A percentile compares a stretch with the other conserved stretches of the same genome.
Evolutionary conservation across 2,113 vertebrate species (phyloP).

Genomic region (Brachionichthys hirsutus): DNA sequence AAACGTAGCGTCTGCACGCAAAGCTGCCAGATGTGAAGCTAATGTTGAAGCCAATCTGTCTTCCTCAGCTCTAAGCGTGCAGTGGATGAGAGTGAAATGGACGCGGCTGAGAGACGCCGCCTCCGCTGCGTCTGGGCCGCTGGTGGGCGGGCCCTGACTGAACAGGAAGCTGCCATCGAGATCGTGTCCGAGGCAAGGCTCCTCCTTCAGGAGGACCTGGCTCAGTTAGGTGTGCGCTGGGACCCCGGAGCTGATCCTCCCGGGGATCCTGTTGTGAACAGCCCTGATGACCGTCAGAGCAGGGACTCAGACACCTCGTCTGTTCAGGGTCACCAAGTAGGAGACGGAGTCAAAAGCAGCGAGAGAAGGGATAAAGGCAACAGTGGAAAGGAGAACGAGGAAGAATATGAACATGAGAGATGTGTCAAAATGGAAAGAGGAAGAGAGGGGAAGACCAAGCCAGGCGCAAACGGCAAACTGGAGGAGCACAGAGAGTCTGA

Average conservation of each 20-base stretch:
- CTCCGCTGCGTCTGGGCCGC: slow-evolving; percentile 85
- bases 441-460: background rate
- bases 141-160: slow-evolving; percentile 85
- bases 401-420: background rate
- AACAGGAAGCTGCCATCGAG: slow-evolving; percentile 84
- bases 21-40: background rate
- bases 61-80: slow-evolving; percentile 82
- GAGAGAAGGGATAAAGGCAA: background rate
- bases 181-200: slow-evolving; percentile 88
- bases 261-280: background rate
- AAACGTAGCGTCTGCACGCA: background rate
- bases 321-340: background rate
- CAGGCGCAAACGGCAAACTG: background rate
- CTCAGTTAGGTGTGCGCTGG: slow-evolving; percentile 88
- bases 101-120: slow-evolving; percentile 85
- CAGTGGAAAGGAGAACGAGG: slow-evolving; percentile 1
- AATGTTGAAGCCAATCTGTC: background rate
- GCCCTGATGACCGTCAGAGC: slow-evolving; percentile 5
- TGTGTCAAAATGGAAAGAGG: slow-evolving; percentile 1
- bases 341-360: background rate
- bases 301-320: slow-evolving; percentile 11
- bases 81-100: slow-evolving; percentile 90
- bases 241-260: slow-evolving; percentile 66
- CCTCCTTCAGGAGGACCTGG: slow-evolving; percentile 91
- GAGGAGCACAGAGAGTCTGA: slow-evolving; percentile 7